Conservation (phyloP, 1,140 invertebrate species). For the Lepidurus couesii region DNA sequence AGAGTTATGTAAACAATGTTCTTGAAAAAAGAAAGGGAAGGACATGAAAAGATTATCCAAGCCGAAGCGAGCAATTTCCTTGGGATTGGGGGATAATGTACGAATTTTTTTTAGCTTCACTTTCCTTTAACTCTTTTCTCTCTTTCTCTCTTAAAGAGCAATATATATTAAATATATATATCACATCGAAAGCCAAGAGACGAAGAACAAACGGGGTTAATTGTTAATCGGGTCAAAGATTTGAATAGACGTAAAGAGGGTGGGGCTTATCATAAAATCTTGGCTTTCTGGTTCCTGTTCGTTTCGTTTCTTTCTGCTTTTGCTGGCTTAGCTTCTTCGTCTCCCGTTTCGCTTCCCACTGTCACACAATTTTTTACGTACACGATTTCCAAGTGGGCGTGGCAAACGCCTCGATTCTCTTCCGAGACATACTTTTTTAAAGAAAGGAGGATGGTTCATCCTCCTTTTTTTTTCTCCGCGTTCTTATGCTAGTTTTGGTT, state of each 20-base stretch:
- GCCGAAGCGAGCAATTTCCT: not conserved
- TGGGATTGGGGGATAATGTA: not conserved
- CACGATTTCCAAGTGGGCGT: not conserved
- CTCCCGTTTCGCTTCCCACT: not conserved
- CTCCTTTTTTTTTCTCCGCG: not conserved
- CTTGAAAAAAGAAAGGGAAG: not conserved
- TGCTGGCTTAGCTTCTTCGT: not conserved
- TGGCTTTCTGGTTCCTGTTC: not conserved
- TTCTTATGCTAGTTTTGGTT: not conserved
- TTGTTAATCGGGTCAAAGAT: not conserved
- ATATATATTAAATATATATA: conserved; percentile 4
- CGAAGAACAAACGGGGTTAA: not conserved
- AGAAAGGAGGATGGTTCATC: not conserved
- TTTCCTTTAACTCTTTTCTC: not conserved
- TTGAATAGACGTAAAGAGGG: not conserved
- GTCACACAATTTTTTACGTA: not conserved
- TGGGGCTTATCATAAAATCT: not conserved
- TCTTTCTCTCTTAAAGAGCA: not conserved
- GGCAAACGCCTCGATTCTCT: not conserved
- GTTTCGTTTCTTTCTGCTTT: too few species aligned
- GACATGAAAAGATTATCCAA: not conserved
- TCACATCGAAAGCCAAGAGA: conserved; percentile 15
- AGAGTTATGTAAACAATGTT: not conserved
- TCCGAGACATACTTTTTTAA: not conserved
- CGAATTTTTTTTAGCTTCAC: not conserved